Evolutionary conservation across 2,113 vertebrate species (phyloP).

Genomic region (Vulpes lagopus): DNA sequence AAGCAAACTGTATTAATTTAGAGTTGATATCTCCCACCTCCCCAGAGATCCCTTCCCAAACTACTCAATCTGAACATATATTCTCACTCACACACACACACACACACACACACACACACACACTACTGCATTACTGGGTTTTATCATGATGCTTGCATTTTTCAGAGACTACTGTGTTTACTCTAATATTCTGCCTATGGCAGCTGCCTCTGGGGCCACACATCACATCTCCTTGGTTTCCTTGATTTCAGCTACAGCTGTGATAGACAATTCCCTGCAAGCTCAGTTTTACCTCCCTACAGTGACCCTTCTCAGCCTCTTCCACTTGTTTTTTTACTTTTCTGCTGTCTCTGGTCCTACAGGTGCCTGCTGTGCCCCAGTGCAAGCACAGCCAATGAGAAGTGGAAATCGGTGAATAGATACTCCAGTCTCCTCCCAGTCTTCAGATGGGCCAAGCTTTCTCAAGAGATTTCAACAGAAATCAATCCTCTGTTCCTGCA

Average conservation of each 20-base stretch:
- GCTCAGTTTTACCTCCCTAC: neutral
- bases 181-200: neutral
- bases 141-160: neutral
- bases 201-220: neutral
- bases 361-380: neutral
- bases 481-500: neutral
- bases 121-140: neutral
- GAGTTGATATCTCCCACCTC: neutral
- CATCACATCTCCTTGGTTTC: neutral
- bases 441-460: neutral
- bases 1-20: conserved; percentile 37
- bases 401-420: neutral
- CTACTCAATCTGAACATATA: neutral
- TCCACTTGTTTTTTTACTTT: neutral
- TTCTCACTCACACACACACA: neutral
- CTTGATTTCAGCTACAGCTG: neutral
- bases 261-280: neutral
- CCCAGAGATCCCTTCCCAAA: neutral
- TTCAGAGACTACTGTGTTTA: neutral
- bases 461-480: neutral
- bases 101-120: neutral
- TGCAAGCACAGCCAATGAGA: neutral
- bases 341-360: neutral
- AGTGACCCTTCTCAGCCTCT: neutral
- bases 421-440: neutral